These are phyloP conservation scores for Planiliza haematocheilus DNA, from an alignment of 2,113 vertebrate genomes.

Conservation along the genomic window DNA sequence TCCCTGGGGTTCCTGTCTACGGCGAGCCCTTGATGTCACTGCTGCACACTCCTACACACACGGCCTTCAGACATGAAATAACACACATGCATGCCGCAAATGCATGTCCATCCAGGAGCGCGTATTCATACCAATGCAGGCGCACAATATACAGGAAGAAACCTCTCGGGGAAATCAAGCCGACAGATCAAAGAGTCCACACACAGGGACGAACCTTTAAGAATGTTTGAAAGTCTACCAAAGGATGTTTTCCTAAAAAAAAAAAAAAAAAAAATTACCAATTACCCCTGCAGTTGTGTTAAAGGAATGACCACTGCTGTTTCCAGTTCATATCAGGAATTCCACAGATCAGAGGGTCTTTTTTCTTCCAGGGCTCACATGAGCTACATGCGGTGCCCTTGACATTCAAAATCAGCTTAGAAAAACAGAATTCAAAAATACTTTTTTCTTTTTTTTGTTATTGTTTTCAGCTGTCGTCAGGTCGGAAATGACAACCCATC, in stretches of 20 bases:
- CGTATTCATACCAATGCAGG: constrained; percentile 27
- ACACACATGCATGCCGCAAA: constrained; percentile 33
- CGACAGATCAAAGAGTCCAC: constrained; percentile 67
- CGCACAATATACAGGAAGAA: constrained; percentile 43
- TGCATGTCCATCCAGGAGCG: constrained; percentile 39
- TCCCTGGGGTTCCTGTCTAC: constrained; percentile 50
- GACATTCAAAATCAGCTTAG: constrained; percentile 32
- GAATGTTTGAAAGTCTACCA: constrained; percentile 63
- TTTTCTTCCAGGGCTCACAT: neutral
- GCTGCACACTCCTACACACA: constrained; percentile 51
- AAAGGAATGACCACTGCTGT: constrained; percentile 63
- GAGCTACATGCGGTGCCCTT: constrained; percentile 12
- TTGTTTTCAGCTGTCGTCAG: constrained; percentile 43
- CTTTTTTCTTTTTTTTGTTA: constrained; percentile 5
- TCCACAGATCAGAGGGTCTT: constrained; percentile 34
- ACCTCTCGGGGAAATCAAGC: constrained; percentile 55
- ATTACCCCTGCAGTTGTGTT: constrained; percentile 55
- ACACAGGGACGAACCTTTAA: constrained; percentile 57
- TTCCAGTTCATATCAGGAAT: constrained; percentile 55
- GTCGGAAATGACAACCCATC: constrained; percentile 14
- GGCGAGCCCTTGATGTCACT: constrained; percentile 63
- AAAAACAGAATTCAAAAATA: constrained; percentile 31
- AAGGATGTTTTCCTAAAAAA: constrained; percentile 63
- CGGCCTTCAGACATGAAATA: constrained; percentile 46
- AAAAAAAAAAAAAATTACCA: constrained; percentile 56